phyloP scores from a whole-genome alignment of 2,888 invertebrate genomes.

The Noctua pronuba region DNA sequence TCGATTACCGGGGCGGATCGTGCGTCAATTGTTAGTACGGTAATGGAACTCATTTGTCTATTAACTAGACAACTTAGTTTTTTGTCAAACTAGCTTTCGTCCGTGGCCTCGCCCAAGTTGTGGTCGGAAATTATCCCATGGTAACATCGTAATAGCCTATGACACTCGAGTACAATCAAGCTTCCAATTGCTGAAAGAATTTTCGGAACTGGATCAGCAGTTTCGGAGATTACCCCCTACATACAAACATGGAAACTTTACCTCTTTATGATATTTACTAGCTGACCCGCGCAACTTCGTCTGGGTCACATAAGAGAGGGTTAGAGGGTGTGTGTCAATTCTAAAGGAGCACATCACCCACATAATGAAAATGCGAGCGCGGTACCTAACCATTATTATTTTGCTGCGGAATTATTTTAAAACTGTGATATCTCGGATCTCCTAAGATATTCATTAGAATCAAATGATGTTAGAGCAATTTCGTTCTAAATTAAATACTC shows the following conservation, averaged over 20 bases:
- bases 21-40: slow-evolving; percentile 6
- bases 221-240: background rate
- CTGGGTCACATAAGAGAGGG: too few relatives aligned
- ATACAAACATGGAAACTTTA: background rate
- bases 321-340: too few relatives aligned
- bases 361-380: too few relatives aligned
- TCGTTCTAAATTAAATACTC: too few relatives aligned
- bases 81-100: background rate
- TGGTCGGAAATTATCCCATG: background rate
- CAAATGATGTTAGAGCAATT: too few relatives aligned
- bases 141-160: background rate
- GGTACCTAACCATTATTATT: too few relatives aligned
- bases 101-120: background rate
- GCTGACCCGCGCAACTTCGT: too few relatives aligned
- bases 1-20: slow-evolving; percentile 39
- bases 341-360: too few relatives aligned
- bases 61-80: background rate
- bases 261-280: background rate
- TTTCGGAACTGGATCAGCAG: background rate
- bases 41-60: slow-evolving; percentile 34
- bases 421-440: too few relatives aligned
- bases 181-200: background rate
- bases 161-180: background rate
- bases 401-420: too few relatives aligned
- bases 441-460: too few relatives aligned